Evolutionary conservation across 2,888 invertebrate species (phyloP).

Genomic region (Melanophora roralis): DNA sequence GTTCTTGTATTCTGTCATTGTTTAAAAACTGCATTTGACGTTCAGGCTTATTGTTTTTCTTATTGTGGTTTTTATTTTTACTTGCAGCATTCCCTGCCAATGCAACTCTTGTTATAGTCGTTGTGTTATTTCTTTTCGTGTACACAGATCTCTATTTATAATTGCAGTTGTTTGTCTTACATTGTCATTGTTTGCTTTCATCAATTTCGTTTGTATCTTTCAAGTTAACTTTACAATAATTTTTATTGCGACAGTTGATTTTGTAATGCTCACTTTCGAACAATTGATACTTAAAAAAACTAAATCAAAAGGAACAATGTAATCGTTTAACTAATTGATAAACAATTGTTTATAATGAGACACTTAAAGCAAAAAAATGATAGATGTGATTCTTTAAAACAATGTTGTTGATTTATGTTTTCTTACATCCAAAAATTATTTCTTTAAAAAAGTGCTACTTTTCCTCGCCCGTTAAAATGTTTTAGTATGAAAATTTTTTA

Average conservation of each 20-base stretch:
- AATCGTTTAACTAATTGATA: slow-evolving; percentile 59
- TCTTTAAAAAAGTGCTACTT: no score
- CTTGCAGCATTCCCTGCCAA: slow-evolving; percentile 9
- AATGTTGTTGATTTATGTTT: no score
- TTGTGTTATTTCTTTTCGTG: not conserved
- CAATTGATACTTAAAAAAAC: no score
- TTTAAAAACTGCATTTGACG: slow-evolving; percentile 57
- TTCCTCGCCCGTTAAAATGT: no score
- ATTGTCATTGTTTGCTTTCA: slow-evolving; percentile 57
- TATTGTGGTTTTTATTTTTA: slow-evolving; percentile 43
- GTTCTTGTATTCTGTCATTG: slow-evolving; percentile 48
- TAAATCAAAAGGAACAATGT: slow-evolving; percentile 15
- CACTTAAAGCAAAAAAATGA: not conserved
- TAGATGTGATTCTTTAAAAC: not conserved
- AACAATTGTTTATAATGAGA: slow-evolving; percentile 51
- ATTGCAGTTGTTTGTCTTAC: slow-evolving; percentile 25
- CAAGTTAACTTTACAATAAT: slow-evolving; percentile 22
- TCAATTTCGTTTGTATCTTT: slow-evolving; percentile 50
- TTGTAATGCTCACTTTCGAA: slow-evolving; percentile 11
- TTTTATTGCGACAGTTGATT: slow-evolving; percentile 53
- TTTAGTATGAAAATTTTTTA: no score
- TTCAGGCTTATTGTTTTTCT: slow-evolving; percentile 50
- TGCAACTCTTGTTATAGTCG: not conserved
- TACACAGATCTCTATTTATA: not conserved
- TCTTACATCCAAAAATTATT: no score